Evolutionary conservation across 2,888 invertebrate species (phyloP).

Genomic region (Drosophila parthenogenetica): DNA sequence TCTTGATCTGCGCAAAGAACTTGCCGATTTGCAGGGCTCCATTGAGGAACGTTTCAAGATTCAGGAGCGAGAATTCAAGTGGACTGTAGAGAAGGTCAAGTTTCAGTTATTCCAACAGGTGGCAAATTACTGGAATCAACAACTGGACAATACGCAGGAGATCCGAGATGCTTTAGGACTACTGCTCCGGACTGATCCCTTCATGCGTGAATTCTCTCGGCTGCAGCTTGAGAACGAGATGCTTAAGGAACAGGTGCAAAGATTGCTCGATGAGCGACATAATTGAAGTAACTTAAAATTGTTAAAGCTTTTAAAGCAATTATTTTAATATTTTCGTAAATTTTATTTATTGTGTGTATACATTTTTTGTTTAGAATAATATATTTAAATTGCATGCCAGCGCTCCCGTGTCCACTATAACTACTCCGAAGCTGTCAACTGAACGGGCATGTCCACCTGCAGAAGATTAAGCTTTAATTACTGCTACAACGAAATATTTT

Average conservation of each 20-base stretch:
- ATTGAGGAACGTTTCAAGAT: conserved; percentile 74
- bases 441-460: conserved; percentile 75
- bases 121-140: conserved; percentile 74
- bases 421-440: conserved; percentile 7
- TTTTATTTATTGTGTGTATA: conserved; percentile 3
- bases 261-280: conserved; percentile 42
- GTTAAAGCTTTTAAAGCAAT: conserved; percentile 13
- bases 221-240: conserved; percentile 81
- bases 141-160: conserved; percentile 66
- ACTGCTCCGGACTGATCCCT: conserved; percentile 79
- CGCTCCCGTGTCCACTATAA: background rate
- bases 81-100: conserved; percentile 71
- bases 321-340: conserved; percentile 3
- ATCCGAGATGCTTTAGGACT: conserved; percentile 74
- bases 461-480: background rate
- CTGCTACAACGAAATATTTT: background rate
- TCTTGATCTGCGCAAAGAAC: conserved; percentile 57
- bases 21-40: conserved; percentile 66
- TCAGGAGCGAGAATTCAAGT: conserved; percentile 80
- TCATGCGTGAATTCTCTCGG: conserved; percentile 78
- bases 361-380: conserved; percentile 3
- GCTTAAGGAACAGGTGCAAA: conserved; percentile 68
- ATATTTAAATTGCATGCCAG: conserved; percentile 1
- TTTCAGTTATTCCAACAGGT: conserved; percentile 76
- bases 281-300: background rate